phyloP scores from a whole-genome alignment of 2,797 vertebrate genomes.

The Poecilia picta region DNA sequence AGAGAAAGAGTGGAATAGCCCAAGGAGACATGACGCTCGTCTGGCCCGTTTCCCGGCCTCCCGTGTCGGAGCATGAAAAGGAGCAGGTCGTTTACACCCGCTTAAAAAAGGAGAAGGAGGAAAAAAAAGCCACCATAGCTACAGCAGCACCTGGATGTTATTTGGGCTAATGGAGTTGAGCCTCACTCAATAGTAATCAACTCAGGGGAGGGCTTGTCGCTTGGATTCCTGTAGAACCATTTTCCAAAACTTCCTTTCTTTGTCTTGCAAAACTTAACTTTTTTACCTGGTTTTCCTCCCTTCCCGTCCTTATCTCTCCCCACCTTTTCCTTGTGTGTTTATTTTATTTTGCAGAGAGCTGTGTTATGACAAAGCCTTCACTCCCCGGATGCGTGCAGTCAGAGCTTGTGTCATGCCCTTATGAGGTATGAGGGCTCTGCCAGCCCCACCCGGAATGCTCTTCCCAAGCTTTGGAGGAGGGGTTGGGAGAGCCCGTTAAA shows the following conservation, averaged over 20 bases:
- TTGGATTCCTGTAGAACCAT: slow-evolving; percentile 67
- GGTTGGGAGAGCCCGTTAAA: slow-evolving; percentile 31
- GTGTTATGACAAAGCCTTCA: slow-evolving; percentile 78
- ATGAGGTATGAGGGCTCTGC: slow-evolving; percentile 76
- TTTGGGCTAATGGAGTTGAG: slow-evolving; percentile 82
- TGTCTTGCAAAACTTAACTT: slow-evolving; percentile 33
- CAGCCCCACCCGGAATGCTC: slow-evolving; percentile 64
- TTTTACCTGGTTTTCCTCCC: slow-evolving; percentile 40
- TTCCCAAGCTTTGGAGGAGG: slow-evolving; percentile 53
- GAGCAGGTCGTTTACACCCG: slow-evolving; percentile 80
- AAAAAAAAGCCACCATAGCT: slow-evolving; percentile 70
- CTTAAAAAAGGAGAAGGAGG: slow-evolving; percentile 64
- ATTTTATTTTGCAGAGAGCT: slow-evolving; percentile 73
- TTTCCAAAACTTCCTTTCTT: slow-evolving; percentile 40
- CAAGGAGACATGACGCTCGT: slow-evolving; percentile 71
- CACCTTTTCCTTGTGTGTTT: slow-evolving; percentile 66
- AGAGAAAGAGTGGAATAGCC: slow-evolving; percentile 69
- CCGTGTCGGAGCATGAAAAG: slow-evolving; percentile 81
- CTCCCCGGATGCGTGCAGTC: slow-evolving; percentile 76
- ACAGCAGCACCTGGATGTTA: slow-evolving; percentile 84
- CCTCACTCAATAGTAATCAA: slow-evolving; percentile 80
- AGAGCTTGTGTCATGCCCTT: slow-evolving; percentile 79
- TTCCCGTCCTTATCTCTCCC: slow-evolving; percentile 65
- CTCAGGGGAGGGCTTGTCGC: slow-evolving; percentile 73
- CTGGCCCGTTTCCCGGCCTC: slow-evolving; percentile 82